These are phyloP conservation scores for Sebastes dallii DNA, from an alignment of 2,797 vertebrate species.

Conservation along the genomic window DNA sequence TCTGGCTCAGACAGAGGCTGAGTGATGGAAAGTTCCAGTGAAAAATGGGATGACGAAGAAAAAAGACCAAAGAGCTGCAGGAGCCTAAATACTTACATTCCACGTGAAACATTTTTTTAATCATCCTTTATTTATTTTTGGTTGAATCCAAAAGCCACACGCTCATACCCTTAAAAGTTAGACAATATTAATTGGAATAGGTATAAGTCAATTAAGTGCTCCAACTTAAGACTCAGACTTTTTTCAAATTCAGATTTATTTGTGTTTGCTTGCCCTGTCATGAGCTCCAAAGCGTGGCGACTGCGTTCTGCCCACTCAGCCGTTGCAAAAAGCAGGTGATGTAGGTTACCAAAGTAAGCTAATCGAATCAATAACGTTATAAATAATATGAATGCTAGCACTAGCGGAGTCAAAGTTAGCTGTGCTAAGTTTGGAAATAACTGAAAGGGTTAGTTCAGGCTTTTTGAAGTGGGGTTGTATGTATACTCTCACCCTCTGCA, in stretches of 20 bases:
- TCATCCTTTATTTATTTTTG: background rate
- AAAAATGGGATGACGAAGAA: conserved; percentile 52
- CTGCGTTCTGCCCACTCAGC: no score
- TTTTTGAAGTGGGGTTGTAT: no score
- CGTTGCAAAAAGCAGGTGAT: no score
- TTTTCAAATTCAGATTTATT: background rate
- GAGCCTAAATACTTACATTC: conserved; percentile 3
- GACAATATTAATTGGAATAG: background rate
- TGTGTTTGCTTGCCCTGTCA: background rate
- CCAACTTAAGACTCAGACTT: background rate
- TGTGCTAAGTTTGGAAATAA: no score
- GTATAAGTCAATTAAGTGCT: background rate
- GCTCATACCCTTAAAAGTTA: background rate
- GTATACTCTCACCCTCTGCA: no score
- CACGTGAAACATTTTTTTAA: background rate
- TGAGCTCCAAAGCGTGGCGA: background rate
- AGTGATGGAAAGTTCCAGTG: conserved; percentile 61
- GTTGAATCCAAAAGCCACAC: background rate
- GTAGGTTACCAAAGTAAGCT: no score
- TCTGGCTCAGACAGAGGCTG: conserved; percentile 66
- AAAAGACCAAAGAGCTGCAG: conserved; percentile 34
- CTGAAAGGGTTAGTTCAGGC: no score
- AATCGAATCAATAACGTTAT: no score
- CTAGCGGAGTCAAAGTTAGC: no score
- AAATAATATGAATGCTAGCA: no score